Evolutionary conservation across 1,140 invertebrate genomes (phyloP), one percentile per base, ranked within the genome.

Genomic region (Camponotus floridanus): DNA sequence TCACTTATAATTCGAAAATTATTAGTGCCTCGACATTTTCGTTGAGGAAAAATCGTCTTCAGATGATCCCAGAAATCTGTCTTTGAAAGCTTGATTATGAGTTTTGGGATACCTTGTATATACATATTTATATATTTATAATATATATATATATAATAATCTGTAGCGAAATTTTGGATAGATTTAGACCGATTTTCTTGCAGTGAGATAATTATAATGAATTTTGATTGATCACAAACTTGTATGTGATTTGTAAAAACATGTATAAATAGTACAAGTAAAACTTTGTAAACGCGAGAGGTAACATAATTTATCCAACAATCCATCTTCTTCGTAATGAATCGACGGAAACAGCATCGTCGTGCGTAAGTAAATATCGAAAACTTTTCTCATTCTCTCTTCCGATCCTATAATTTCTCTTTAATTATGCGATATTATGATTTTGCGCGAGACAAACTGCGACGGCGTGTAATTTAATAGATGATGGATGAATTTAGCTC

Each of bases 361-460:
- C 64, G 48, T 70, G n/a, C 48, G 78, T 78, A 79, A 76, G 21
- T 76, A 76, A 76, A 55, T 55, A 67, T 55, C 45, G 45, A 7
- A 31, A 80, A 68, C 64, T 80, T 80, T 80, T 57, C 48, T 55
- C 62, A 67, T 68, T 79, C 45, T 57, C 68, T 13, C 33, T 68
- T 80, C 21, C 33, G 21, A 68, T 42, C 33, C 11, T 67, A 59
- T 59, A 45, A 80, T 80, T 70, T 80, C 64, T 42, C 48, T 55
- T 80, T 80, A 80, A 80, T 80, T 80, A 80, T 55, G 45, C 62
- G 45, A 68, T 39, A 79, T 67, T 79, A 36, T 68, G 33, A 80
- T 68, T 80, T 55, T 21, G 21, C 36, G 64, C 33, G 64, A 31
- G 45, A 80, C 78, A 80, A 80, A 80, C 64, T 80, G 21, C 21